These are phyloP conservation scores for Meghimatium bilineatum DNA, from an alignment of 2,888 invertebrate species.

Conservation along the genomic window DNA sequence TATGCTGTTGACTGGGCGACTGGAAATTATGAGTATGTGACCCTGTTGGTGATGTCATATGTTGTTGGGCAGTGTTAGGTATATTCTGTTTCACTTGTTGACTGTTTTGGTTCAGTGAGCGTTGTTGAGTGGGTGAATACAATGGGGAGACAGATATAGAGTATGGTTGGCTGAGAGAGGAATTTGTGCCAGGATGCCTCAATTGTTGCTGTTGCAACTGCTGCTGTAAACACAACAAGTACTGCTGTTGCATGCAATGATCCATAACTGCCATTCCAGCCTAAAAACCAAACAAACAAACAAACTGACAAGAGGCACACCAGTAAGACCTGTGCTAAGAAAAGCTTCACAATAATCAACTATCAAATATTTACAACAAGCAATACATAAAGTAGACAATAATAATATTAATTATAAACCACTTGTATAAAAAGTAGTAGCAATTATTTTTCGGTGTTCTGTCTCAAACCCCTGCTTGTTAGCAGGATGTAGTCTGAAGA, in stretches of 20 bases:
- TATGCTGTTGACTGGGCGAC: slow-evolving; percentile 31
- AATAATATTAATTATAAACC: no score
- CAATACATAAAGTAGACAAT: background rate
- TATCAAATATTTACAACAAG: background rate
- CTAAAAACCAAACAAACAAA: slow-evolving; percentile 51
- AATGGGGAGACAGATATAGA: slow-evolving; percentile 49
- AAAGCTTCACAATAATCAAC: slow-evolving; percentile 24
- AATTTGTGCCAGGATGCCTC: slow-evolving; percentile 49
- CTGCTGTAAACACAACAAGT: slow-evolving; percentile 67
- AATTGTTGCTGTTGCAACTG: slow-evolving; percentile 57
- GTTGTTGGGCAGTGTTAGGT: slow-evolving; percentile 26
- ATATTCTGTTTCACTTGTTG: slow-evolving; percentile 41
- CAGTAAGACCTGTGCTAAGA: slow-evolving; percentile 40
- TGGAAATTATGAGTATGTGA: slow-evolving; percentile 41
- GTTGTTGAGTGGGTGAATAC: slow-evolving; percentile 56
- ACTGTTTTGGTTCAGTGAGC: slow-evolving; percentile 35
- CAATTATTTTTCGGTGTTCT: no score
- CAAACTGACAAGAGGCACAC: slow-evolving; percentile 43
- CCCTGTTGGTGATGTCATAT: slow-evolving; percentile 37
- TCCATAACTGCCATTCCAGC: slow-evolving; percentile 58
- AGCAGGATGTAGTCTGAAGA: no score
- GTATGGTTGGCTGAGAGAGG: slow-evolving; percentile 49
- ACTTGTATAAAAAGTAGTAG: no score
- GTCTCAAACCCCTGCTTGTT: no score
- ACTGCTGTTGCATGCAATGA: slow-evolving; percentile 68